Evolutionary conservation across 1,140 invertebrate genomes (phyloP), one percentile per base, ranked within the genome.

Genomic region (Conopomorpha cramerella): DNA sequence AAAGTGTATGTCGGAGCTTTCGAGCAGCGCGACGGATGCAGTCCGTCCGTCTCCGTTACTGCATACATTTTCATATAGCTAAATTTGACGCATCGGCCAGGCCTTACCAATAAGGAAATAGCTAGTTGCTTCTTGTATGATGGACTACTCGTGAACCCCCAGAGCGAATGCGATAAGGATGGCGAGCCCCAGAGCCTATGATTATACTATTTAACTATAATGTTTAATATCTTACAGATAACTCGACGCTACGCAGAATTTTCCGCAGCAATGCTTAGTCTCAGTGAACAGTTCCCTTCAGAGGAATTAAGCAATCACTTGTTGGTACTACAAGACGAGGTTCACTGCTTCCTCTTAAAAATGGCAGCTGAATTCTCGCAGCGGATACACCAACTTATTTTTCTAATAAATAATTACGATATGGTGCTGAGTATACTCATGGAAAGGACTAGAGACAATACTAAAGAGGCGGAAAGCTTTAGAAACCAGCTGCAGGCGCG

Each of bases 381-480:
- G 35, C 82, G 96, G 50, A 96, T 95, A 64, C 93, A 98, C 46
- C 95, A 99, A 74, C 81, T 99, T 0, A 93, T 99, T 43, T 99
- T 98, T 73, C 81, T 98, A 10, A 99, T 99, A 39, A 99, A 99
- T 72, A 99, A 99, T 72, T 99, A 99, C 65, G 97, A 99, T 76
- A 76, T 76, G 71, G 91, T 99, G 44, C 77, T 99, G 8, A 90
- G 88, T 36, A 95, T 99, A 38, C 80, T 97, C 14, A 90, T 93
- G 86, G 94, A 98, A 80, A 82, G 93, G 54, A 95, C 93, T 1
- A 84, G 92, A 52, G 95, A 97, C 53, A 95, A 96, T 65, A 95
- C 93, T 1, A 95, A 95, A 66, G 95, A 98, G 79, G 92, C 91
- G 1, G 94, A 97, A 57, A 90, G 87, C 51, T 96, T 99, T 45